Percentiles rank a stretch among this genome's conserved stretches.
phyloP scores from a whole-genome alignment of 53 echinoderm and acorn worm species.

The Paelopatides confundens region DNA sequence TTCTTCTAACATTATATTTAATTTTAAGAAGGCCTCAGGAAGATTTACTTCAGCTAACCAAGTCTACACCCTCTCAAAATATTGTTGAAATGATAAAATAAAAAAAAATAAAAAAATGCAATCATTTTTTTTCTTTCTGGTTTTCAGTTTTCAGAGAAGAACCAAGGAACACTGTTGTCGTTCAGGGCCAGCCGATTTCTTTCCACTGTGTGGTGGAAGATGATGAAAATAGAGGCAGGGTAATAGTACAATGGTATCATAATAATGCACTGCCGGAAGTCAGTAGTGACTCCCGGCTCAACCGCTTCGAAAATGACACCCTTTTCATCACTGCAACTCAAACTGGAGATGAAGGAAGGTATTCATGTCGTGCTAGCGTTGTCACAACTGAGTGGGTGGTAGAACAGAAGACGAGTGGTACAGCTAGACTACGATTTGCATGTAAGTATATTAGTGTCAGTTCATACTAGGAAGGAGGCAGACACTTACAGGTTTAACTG shows the following conservation, averaged over 20 bases:
- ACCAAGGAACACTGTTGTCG: constrained; percentile 78
- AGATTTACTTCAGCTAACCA: no score
- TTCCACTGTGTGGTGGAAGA: constrained; percentile 88
- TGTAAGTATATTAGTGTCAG: constrained; percentile 77
- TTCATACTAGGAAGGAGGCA: no score
- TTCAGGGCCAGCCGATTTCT: constrained; percentile 60
- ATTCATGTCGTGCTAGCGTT: constrained; percentile 74
- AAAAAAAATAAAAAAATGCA: no score
- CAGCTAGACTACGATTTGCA: constrained; percentile 89
- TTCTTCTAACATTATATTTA: no score
- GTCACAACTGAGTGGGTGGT: constrained; percentile 45
- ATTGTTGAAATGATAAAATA: no score
- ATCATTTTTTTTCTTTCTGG: neutral
- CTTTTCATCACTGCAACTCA: constrained; percentile 67
- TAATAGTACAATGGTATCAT: constrained; percentile 75
- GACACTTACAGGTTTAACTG: no score
- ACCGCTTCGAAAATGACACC: constrained; percentile 83
- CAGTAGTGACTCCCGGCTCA: constrained; percentile 40
- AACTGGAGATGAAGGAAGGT: constrained; percentile 77
- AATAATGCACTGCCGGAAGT: constrained; percentile 57
- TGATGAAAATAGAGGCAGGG: constrained; percentile 55
- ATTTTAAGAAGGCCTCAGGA: no score
- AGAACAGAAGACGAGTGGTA: constrained; percentile 60
- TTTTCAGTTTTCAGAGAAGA: constrained; percentile 78
- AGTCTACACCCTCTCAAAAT: no score